Conservation (phyloP, 2,797 vertebrate species). For the Micromesistius poutassou region DNA sequence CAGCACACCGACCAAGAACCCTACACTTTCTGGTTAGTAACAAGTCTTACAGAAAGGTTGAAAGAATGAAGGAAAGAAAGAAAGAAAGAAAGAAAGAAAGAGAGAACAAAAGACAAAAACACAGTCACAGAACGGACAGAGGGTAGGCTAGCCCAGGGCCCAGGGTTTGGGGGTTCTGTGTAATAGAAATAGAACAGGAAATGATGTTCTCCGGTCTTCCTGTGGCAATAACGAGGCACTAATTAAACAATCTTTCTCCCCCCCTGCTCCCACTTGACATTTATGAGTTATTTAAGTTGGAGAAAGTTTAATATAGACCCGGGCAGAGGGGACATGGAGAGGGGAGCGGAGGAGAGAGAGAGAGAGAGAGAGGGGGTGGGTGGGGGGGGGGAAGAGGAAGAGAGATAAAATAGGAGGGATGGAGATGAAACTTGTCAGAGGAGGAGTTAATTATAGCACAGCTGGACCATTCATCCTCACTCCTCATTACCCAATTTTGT, state of each 20-base stretch:
- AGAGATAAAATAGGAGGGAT: constrained; percentile 14
- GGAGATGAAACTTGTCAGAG: background rate
- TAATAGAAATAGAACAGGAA: constrained; percentile 27
- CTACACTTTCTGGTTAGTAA: no score
- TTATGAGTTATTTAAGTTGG: constrained; percentile 57
- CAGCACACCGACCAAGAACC: no score
- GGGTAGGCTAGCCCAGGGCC: background rate
- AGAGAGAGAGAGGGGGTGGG: constrained; percentile 7
- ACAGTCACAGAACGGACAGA: background rate
- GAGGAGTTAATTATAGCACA: constrained; percentile 16
- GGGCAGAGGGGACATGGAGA: background rate
- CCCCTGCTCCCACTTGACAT: constrained; percentile 52
- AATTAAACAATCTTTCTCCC: constrained; percentile 63
- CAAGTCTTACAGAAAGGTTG: background rate
- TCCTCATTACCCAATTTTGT: background rate
- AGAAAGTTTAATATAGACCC: constrained; percentile 52
- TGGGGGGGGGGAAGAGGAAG: constrained; percentile 6
- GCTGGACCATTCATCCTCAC: constrained; percentile 2
- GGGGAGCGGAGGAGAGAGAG: constrained; percentile 18
- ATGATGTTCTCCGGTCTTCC: constrained; percentile 53
- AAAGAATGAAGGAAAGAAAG: background rate
- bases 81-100: background rate
- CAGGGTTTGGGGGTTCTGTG: background rate
- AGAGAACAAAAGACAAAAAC: background rate
- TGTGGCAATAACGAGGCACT: constrained; percentile 51